A percentile compares a stretch with the other conserved stretches of the same genome.
These are phyloP conservation scores for Oryzias celebensis DNA, from an alignment of 2,113 vertebrate genomes.

Conservation along the genomic window DNA sequence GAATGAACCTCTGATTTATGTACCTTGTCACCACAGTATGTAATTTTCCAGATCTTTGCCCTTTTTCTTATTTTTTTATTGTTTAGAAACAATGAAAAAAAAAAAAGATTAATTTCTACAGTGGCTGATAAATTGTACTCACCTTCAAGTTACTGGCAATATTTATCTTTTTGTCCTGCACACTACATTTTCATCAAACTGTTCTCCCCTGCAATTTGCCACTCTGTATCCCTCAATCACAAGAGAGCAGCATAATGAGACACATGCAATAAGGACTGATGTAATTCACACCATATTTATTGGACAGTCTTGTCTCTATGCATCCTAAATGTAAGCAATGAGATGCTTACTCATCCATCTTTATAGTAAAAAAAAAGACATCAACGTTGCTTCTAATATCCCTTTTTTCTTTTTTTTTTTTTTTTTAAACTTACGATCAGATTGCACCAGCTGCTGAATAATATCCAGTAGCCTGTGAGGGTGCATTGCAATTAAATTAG, in stretches of 20 bases:
- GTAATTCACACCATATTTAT: conserved; percentile 62
- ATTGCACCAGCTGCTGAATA: conserved; percentile 22
- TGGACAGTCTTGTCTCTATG: conserved; percentile 40
- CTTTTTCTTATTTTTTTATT: conserved; percentile 29
- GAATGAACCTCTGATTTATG: conserved; percentile 60
- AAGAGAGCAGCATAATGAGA: conserved; percentile 61
- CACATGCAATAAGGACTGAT: conserved; percentile 64
- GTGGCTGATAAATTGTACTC: conserved; percentile 62
- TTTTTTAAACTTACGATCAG: conserved; percentile 26
- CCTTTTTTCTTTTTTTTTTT: neutral
- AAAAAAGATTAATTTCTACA: conserved; percentile 47
- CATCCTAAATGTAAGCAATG: conserved; percentile 44
- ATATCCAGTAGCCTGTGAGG: conserved; percentile 6
- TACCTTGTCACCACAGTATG: conserved; percentile 38
- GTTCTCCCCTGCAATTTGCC: conserved; percentile 49
- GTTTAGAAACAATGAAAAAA: neutral
- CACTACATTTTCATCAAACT: conserved; percentile 59
- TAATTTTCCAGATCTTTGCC: conserved; percentile 48
- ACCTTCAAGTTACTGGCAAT: conserved; percentile 62
- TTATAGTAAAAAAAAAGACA: conserved; percentile 31
- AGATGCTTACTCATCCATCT: conserved; percentile 53
- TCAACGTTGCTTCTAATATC: conserved; percentile 39
- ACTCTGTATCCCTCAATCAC: conserved; percentile 56
- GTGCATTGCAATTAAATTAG: conserved; percentile 12
- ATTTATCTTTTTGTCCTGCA: conserved; percentile 61